phyloP scores from a whole-genome alignment of 2,888 invertebrate genomes.

The Athalia rosae region DNA sequence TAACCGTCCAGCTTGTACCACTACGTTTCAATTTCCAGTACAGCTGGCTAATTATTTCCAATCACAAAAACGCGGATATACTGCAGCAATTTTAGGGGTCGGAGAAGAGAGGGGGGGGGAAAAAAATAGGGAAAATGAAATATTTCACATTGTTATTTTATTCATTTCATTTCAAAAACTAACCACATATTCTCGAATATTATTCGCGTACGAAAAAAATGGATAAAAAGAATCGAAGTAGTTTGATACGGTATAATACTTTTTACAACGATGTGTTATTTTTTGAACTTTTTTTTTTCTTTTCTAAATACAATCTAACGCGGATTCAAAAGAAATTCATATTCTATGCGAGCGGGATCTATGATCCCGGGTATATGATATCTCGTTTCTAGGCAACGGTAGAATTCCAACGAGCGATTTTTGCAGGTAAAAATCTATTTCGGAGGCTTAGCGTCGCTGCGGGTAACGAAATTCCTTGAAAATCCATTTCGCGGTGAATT shows the following conservation, averaged over 20 bases:
- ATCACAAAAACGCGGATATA: slow-evolving; percentile 7
- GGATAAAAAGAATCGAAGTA: background rate
- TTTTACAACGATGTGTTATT: too few relatives aligned
- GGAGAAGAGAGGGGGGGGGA: too few relatives aligned
- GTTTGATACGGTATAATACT: background rate
- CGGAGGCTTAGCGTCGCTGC: slow-evolving; percentile 8
- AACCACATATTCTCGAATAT: background rate
- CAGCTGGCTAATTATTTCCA: slow-evolving; percentile 14
- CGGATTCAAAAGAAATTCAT: too few relatives aligned
- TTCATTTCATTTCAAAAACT: background rate
- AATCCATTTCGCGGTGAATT: slow-evolving; percentile 35
- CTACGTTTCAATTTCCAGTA: background rate
- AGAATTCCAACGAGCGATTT: slow-evolving; percentile 16
- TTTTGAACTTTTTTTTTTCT: too few relatives aligned
- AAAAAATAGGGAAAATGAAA: background rate
- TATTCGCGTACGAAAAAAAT: background rate
- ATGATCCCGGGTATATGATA: too few relatives aligned
- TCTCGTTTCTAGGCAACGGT: background rate
- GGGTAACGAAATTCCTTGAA: slow-evolving; percentile 32
- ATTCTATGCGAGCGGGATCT: too few relatives aligned
- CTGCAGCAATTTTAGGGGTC: background rate
- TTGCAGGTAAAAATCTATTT: slow-evolving; percentile 25
- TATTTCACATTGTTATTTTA: background rate
- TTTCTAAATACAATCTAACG: too few relatives aligned
- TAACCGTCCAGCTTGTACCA: background rate